These are phyloP conservation scores for Melinaea marsaeus DNA, from an alignment of 2,888 invertebrate genomes.

Conservation along the genomic window DNA sequence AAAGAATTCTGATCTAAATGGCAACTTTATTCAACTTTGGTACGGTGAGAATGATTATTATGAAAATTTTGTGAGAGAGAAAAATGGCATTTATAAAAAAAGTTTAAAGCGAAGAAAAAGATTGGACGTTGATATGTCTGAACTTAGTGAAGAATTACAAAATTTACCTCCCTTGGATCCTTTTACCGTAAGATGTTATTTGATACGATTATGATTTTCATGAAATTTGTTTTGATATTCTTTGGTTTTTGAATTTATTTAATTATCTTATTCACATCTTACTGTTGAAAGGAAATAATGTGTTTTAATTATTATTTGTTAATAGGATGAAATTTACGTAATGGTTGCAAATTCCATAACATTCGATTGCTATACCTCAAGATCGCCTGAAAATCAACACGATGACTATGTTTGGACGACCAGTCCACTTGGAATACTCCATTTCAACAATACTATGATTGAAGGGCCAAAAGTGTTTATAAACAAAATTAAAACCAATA, in stretches of 20 bases:
- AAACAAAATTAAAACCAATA: constrained; percentile 35
- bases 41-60: constrained; percentile 24
- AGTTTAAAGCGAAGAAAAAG: constrained; percentile 37
- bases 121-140: constrained; percentile 28
- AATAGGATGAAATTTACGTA: constrained; percentile 44
- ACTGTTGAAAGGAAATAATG: no score
- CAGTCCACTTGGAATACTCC: constrained; percentile 38
- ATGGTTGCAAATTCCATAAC: constrained; percentile 42
- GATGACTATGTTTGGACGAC: constrained; percentile 37
- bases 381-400: background rate
- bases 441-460: constrained; percentile 38
- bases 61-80: constrained; percentile 42
- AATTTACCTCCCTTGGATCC: constrained; percentile 40
- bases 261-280: no score
- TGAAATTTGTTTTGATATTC: no score
- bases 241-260: no score
- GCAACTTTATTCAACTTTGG: constrained; percentile 1
- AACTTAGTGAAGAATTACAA: constrained; percentile 35
- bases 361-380: constrained; percentile 36
- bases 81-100: constrained; percentile 45
- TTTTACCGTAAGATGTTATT: constrained; percentile 38
- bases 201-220: background rate
- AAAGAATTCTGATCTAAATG: background rate
- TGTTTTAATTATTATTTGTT: background rate
- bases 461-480: constrained; percentile 36